These are phyloP conservation scores for Brachystomella parvula DNA, from an alignment of 1,140 invertebrate genomes.

Conservation along the genomic window DNA sequence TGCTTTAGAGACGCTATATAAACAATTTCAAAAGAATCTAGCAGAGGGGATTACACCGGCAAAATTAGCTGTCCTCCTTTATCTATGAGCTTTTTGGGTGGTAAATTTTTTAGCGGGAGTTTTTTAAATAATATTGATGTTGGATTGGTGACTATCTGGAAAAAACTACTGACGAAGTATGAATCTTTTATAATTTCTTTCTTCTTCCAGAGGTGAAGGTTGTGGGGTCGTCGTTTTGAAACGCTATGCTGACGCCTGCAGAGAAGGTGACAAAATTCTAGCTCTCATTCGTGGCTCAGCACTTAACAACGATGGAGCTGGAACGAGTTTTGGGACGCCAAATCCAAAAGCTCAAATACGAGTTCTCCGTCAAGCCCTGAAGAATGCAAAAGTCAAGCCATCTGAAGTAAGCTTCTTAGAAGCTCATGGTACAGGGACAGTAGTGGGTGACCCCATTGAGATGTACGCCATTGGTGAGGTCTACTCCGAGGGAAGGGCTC, in stretches of 20 bases:
- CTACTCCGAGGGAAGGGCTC: slow-evolving; percentile 43
- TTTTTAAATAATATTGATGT: neutral
- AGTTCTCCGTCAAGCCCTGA: slow-evolving; percentile 48
- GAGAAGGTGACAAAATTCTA: slow-evolving; percentile 9
- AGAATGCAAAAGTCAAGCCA: slow-evolving; percentile 48
- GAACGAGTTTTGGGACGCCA: slow-evolving; percentile 15
- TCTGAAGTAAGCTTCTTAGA: slow-evolving; percentile 50
- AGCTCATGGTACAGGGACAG: slow-evolving; percentile 55
- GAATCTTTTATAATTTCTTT: too few relatives aligned
- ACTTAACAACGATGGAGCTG: slow-evolving; percentile 12
- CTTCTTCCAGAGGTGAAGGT: slow-evolving; percentile 5
- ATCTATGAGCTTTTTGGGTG: neutral
- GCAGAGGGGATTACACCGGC: too few relatives aligned
- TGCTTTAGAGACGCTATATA: too few relatives aligned
- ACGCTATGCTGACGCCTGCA: slow-evolving; percentile 3
- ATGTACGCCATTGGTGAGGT: slow-evolving; percentile 47
- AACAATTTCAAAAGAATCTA: too few relatives aligned
- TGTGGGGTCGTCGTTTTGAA: slow-evolving; percentile 12
- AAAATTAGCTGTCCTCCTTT: too few relatives aligned
- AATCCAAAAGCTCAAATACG: slow-evolving; percentile 42
- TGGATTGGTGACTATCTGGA: neutral
- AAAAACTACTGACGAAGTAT: neutral
- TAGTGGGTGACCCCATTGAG: slow-evolving; percentile 39
- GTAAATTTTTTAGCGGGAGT: neutral
- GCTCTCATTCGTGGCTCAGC: slow-evolving; percentile 11